Evolutionary conservation across 2,113 vertebrate species (phyloP).

Genomic region (Holacanthus passer): DNA sequence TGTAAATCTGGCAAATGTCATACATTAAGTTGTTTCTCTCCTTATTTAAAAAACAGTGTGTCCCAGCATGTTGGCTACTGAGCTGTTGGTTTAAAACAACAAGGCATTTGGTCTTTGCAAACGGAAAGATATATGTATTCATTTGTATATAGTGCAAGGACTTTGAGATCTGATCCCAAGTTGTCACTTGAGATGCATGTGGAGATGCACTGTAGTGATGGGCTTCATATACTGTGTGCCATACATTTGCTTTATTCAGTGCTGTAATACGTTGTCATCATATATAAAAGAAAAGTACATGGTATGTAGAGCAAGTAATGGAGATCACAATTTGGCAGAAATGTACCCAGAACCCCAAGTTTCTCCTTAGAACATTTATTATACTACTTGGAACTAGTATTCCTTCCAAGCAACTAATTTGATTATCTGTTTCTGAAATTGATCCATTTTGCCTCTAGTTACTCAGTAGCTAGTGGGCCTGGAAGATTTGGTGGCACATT

Average conservation of each 20-base stretch:
- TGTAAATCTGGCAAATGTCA: too few species aligned
- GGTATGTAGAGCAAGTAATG: not conserved
- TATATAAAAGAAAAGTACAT: not conserved
- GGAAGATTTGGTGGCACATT: slow-evolving; percentile 7
- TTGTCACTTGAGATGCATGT: too few species aligned
- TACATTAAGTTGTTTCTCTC: too few species aligned
- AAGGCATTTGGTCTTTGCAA: too few species aligned
- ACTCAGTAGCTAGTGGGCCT: not conserved
- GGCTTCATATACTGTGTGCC: not conserved
- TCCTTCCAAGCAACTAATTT: not conserved
- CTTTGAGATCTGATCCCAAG: too few species aligned
- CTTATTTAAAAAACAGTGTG: too few species aligned
- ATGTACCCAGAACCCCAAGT: not conserved
- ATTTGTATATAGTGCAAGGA: too few species aligned
- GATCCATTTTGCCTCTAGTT: slow-evolving; percentile 13
- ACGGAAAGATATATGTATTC: too few species aligned
- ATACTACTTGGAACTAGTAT: not conserved
- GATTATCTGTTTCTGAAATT: slow-evolving; percentile 2
- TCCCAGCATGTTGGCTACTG: too few species aligned
- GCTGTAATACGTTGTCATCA: not conserved
- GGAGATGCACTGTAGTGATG: not conserved
- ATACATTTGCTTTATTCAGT: not conserved
- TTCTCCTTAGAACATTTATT: not conserved
- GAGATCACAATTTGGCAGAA: not conserved
- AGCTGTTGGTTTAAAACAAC: too few species aligned